A percentile compares a stretch with the other conserved stretches of the same genome.
These are phyloP conservation scores for Amphibalanus amphitrite DNA, from an alignment of 1,140 invertebrate species.

Conservation along the genomic window DNA sequence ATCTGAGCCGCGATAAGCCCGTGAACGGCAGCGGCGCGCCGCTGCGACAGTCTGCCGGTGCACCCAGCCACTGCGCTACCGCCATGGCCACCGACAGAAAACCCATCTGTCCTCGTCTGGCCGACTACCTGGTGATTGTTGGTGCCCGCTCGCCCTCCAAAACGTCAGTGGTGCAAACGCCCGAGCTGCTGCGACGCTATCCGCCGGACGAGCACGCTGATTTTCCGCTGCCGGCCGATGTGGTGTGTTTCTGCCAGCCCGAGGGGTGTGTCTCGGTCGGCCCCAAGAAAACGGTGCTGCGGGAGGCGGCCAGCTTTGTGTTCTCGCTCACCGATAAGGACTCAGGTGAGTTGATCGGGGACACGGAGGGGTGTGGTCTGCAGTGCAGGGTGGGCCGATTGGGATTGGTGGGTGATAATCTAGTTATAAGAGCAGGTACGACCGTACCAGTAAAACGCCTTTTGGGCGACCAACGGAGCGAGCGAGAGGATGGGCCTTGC, in stretches of 20 bases:
- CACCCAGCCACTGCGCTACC: too few relatives aligned
- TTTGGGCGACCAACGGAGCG: too few relatives aligned
- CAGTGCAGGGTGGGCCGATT: neutral
- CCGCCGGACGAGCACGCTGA: slow-evolving; percentile 94
- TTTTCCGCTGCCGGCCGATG: slow-evolving; percentile 89
- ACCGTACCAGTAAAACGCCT: too few relatives aligned
- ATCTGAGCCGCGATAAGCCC: too few relatives aligned
- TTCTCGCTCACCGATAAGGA: slow-evolving; percentile 99
- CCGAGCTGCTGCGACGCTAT: slow-evolving; percentile 88
- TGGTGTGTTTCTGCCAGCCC: slow-evolving; percentile 99
- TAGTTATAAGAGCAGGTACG: too few relatives aligned
- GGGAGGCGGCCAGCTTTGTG: slow-evolving; percentile 90
- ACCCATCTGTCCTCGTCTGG: slow-evolving; percentile 40
- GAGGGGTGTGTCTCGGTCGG: slow-evolving; percentile 79
- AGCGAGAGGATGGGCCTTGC: too few relatives aligned
- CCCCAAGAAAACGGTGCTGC: slow-evolving; percentile 57
- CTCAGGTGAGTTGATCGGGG: slow-evolving; percentile 42
- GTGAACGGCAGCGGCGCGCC: too few relatives aligned
- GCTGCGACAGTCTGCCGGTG: too few relatives aligned
- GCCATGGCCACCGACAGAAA: slow-evolving; percentile 22
- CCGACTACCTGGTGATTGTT: slow-evolving; percentile 92
- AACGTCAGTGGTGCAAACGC: slow-evolving; percentile 52
- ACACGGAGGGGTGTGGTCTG: too few relatives aligned
- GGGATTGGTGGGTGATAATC: too few relatives aligned
- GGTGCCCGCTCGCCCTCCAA: slow-evolving; percentile 55